These are phyloP conservation scores for human (Homo sapiens) DNA, from an alignment of 2,113 vertebrate genomes.

Conservation along the genomic window GRCh38 chr2:234449001-234449500, in stretches of 20 bases:
- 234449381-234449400: not conserved
- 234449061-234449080: fast-evolving
- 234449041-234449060: not conserved
- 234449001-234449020: not conserved
- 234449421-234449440: not conserved
- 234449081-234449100: fast-evolving
- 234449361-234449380: not conserved
- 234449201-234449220: not conserved
- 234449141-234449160: not conserved
- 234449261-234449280: not conserved
- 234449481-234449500: not conserved
- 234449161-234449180: not conserved
- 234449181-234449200: not conserved
- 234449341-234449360: not conserved
- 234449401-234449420: not conserved
- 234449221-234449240: fast-evolving
- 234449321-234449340: not conserved
- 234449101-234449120: fast-evolving
- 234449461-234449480: not conserved
- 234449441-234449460: fast-evolving
- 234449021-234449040: not conserved
- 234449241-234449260: not conserved
- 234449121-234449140: fast-evolving
- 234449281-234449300: not conserved
- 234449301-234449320: not conserved